Percentiles rank a stretch among this genome's conserved stretches.
phyloP scores from a whole-genome alignment of 2,797 vertebrate genomes.

The Pseudotriccus pelzelni region DNA sequence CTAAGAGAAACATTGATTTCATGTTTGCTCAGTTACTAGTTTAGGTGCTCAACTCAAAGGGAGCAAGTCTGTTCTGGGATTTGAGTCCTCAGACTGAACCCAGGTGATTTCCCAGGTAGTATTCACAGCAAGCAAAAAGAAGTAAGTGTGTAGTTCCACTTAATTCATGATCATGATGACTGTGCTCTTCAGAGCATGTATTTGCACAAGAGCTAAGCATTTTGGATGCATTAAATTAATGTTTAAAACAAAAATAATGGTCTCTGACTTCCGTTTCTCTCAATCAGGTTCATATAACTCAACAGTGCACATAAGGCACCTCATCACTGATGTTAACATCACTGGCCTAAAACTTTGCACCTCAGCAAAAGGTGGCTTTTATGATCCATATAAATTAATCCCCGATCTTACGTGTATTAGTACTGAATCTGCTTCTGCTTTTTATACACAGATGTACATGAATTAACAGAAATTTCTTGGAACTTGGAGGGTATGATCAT shows the following conservation, averaged over 20 bases:
- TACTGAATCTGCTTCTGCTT: neutral
- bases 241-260: neutral
- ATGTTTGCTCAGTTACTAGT: neutral
- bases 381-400: neutral
- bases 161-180: neutral
- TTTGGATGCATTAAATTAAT: neutral
- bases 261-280: neutral
- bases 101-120: neutral
- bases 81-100: neutral
- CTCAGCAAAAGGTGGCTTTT: neutral
- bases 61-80: neutral
- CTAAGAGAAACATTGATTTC: neutral
- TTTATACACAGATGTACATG: neutral
- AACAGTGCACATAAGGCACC: neutral
- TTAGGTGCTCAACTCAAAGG: neutral
- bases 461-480: neutral
- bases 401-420: neutral
- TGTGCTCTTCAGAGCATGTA: neutral
- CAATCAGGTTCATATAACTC: rapidly evolving
- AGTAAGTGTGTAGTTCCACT: neutral
- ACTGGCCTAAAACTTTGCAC: neutral
- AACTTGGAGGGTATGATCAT: neutral
- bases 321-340: neutral
- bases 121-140: neutral
- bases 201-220: neutral